Conservation (phyloP, 2,113 vertebrate species). For the Gracilinanus agilis region DNA sequence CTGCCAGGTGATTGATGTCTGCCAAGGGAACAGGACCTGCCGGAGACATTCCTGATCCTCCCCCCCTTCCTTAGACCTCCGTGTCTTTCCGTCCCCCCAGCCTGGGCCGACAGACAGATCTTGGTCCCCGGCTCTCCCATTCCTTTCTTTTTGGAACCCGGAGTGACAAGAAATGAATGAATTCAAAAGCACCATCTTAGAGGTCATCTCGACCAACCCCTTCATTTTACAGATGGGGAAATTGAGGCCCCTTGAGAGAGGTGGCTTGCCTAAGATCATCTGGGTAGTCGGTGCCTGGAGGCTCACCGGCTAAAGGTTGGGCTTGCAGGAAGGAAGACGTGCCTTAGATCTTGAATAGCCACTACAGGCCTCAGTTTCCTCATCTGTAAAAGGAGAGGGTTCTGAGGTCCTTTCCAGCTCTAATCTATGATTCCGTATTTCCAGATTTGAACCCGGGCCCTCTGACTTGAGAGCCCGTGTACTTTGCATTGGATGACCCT, state of each 20-base stretch:
- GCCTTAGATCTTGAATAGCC: not conserved
- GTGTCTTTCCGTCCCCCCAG: not conserved
- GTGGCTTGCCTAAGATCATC: not conserved
- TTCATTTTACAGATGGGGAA: not conserved
- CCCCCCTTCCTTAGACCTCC: not conserved
- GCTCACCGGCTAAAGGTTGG: not conserved
- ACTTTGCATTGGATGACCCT: not conserved
- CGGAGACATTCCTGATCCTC: not conserved
- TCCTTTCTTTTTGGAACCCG: not conserved
- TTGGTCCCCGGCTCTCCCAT: not conserved
- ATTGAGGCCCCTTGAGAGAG: not conserved
- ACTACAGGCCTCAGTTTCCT: not conserved
- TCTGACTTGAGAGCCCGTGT: not conserved
- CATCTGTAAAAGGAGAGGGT: not conserved
- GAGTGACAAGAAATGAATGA: not conserved
- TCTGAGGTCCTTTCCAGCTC: not conserved
- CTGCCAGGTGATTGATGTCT: slow-evolving; percentile 83
- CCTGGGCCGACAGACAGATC: not conserved
- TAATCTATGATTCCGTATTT: not conserved
- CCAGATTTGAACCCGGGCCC: not conserved
- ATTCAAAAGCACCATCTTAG: not conserved
- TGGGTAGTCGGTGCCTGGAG: not conserved
- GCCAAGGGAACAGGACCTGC: rapidly evolving
- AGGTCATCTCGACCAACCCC: not conserved
- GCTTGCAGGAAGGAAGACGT: not conserved